Conservation (phyloP, 2,888 invertebrate species). For the Athetis lepigone region DNA sequence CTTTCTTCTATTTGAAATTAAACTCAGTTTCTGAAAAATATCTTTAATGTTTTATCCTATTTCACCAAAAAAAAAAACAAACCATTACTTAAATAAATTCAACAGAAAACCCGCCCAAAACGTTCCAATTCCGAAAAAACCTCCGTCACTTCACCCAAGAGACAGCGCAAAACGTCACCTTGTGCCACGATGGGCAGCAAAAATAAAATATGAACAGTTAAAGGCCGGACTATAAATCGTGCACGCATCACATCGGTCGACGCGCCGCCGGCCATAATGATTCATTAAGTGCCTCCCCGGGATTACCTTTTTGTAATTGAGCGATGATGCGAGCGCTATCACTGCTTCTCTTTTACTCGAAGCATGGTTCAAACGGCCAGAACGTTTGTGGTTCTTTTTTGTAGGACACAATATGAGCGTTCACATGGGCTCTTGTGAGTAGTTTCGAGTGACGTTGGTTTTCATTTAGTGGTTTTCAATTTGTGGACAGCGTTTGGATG, state of each 20-base stretch:
- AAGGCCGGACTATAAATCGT: constrained; percentile 81
- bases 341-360: constrained; percentile 83
- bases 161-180: constrained; percentile 53
- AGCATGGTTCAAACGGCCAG: constrained; percentile 58
- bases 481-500: not conserved
- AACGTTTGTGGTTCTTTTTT: constrained; percentile 48
- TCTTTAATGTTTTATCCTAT: no score
- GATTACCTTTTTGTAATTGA: constrained; percentile 90
- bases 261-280: constrained; percentile 86
- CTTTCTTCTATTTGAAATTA: no score
- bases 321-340: constrained; percentile 89
- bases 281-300: constrained; percentile 90
- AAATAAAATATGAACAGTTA: constrained; percentile 68
- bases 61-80: not conserved
- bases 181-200: constrained; percentile 42
- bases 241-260: constrained; percentile 77
- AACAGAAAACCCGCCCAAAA: not conserved
- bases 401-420: constrained; percentile 27
- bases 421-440: constrained; percentile 4
- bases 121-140: constrained; percentile 37
- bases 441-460: constrained; percentile 1
- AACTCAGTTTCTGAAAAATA: no score
- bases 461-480: constrained; percentile 6
- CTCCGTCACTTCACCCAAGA: constrained; percentile 57
- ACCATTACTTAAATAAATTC: not conserved